phyloP scores from a whole-genome alignment of 2,888 invertebrate species.

The Cinara cedri region DNA sequence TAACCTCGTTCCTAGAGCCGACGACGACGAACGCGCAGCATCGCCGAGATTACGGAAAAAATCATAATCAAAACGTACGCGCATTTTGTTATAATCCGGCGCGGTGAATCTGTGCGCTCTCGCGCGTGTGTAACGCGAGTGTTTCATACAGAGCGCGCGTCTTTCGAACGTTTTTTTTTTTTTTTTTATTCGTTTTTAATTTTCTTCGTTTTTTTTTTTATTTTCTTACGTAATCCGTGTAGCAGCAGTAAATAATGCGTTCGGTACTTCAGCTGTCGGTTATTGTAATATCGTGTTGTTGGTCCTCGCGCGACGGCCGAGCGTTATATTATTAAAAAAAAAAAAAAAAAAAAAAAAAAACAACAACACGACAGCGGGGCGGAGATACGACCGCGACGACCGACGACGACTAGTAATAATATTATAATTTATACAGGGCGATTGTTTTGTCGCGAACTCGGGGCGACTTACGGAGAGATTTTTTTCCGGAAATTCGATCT shows the following conservation, averaged over 20 bases:
- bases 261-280: slow-evolving; percentile 55
- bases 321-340: slow-evolving; percentile 31
- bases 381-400: slow-evolving; percentile 31
- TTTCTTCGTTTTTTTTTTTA: neutral
- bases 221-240: slow-evolving; percentile 24
- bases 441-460: too few species aligned
- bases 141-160: slow-evolving; percentile 9
- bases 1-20: too few species aligned
- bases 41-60: neutral
- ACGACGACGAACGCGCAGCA: neutral
- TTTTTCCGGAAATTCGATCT: too few species aligned
- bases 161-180: slow-evolving; percentile 28
- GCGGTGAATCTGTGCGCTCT: slow-evolving; percentile 27
- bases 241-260: slow-evolving; percentile 53
- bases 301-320: slow-evolving; percentile 46
- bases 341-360: neutral
- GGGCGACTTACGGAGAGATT: too few species aligned
- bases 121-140: neutral
- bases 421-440: neutral
- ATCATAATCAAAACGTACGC: too few species aligned
- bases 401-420: slow-evolving; percentile 15
- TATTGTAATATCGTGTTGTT: slow-evolving; percentile 41
- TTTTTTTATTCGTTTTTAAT: neutral
- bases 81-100: slow-evolving; percentile 41
- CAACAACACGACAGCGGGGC: neutral